A percentile compares a stretch with the other conserved stretches of the same genome.
phyloP scores from a whole-genome alignment of 2,888 invertebrate genomes.

The Antheraea yamamai region DNA sequence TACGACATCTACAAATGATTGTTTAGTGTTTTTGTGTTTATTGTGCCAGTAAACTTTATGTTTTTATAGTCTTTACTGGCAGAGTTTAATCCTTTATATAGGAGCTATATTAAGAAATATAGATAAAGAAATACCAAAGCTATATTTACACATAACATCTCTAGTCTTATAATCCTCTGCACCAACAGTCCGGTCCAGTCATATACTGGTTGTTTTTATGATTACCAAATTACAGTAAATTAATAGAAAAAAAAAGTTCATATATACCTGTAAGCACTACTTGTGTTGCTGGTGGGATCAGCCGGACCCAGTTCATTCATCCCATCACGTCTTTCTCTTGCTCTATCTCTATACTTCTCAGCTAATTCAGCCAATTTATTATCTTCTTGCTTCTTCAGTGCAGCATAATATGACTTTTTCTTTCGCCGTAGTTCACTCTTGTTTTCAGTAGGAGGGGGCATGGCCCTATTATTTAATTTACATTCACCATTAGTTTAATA shows the following conservation, averaged over 20 bases:
- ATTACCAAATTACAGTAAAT: not conserved
- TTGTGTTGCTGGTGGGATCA: slow-evolving; percentile 92
- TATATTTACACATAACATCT: too few species aligned
- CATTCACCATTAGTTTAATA: not conserved
- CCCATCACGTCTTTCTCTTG: slow-evolving; percentile 94
- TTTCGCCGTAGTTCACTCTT: slow-evolving; percentile 93
- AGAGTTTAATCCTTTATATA: too few species aligned
- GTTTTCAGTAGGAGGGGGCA: slow-evolving; percentile 84
- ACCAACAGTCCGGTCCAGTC: too few species aligned
- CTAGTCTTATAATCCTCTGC: too few species aligned
- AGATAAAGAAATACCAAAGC: too few species aligned
- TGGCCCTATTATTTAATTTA: slow-evolving; percentile 51
- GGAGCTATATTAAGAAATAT: too few species aligned
- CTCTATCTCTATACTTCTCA: slow-evolving; percentile 95
- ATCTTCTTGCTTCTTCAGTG: slow-evolving; percentile 96
- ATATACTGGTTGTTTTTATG: not conserved
- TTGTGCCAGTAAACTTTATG: too few species aligned
- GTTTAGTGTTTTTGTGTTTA: too few species aligned
- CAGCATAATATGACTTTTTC: slow-evolving; percentile 97
- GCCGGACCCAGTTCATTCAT: slow-evolving; percentile 90
- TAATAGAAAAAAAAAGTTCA: not conserved
- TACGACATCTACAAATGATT: too few species aligned
- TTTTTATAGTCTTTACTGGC: too few species aligned
- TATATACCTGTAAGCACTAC: slow-evolving; percentile 86
- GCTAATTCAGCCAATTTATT: slow-evolving; percentile 96